These are phyloP conservation scores for Asteroscopus sphinx DNA, from an alignment of 2,888 invertebrate species.

Conservation along the genomic window DNA sequence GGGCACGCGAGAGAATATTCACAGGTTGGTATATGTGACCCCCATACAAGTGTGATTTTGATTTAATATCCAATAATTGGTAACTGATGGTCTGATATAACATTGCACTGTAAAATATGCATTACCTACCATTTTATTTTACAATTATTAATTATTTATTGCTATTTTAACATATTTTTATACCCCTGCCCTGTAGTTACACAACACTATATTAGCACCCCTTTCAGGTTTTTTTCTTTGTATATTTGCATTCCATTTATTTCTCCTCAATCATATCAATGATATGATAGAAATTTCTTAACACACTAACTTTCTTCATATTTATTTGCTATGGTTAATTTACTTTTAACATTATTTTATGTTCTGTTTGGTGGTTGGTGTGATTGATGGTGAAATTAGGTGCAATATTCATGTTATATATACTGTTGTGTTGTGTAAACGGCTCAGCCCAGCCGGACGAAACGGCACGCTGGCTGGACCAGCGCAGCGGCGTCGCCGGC, in stretches of 20 bases:
- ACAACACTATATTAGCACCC: constrained; percentile 21
- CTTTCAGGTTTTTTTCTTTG: constrained; percentile 41
- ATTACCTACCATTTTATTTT: constrained; percentile 17
- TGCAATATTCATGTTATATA: constrained; percentile 90
- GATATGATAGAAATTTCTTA: constrained; percentile 30
- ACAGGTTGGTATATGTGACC: constrained; percentile 91
- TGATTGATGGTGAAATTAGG: constrained; percentile 85
- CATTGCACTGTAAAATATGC: constrained; percentile 42
- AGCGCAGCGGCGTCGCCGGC: constrained; percentile 75
- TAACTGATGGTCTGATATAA: constrained; percentile 11
- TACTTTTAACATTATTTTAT: constrained; percentile 83
- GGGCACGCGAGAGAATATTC: constrained; percentile 94
- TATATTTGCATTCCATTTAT: constrained; percentile 41
- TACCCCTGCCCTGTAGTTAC: constrained; percentile 16
- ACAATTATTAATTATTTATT: constrained; percentile 31
- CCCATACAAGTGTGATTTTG: constrained; percentile 15
- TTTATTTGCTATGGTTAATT: constrained; percentile 53
- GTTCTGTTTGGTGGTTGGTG: constrained; percentile 88
- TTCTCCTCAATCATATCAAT: constrained; percentile 29
- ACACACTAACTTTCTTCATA: constrained; percentile 63
- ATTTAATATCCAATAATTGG: constrained; percentile 31
- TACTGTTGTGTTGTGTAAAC: constrained; percentile 89
- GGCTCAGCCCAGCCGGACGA: constrained; percentile 89
- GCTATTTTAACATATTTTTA: constrained; percentile 42
- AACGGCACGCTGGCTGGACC: constrained; percentile 86